Evolutionary conservation across 2,888 invertebrate genomes (phyloP), one percentile per base, ranked within the genome.

Genomic region (Drosophila suboccidentalis): DNA sequence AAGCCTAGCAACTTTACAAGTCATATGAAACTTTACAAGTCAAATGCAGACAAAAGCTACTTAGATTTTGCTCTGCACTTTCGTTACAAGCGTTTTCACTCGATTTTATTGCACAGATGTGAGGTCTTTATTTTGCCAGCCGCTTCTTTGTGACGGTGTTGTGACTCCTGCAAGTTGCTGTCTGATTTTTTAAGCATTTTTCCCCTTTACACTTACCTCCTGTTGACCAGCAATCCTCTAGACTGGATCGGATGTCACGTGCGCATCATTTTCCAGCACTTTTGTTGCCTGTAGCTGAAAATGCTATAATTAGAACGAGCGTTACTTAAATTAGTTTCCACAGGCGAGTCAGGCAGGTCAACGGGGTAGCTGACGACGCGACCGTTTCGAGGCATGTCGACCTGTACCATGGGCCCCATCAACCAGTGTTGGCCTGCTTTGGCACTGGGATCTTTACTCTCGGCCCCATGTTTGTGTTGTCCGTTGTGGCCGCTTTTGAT

Each of bases 221-320:
- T 49, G 44, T 57, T 69, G 57, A 61, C 34, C 43, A 19, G 22
- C 38, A 19, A 57, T 51, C 26, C 26, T 53, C n/a, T 57, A 58
- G 57, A 62, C 46, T 47, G 53, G 19, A 26, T 78, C 81, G 83
- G 88, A 81, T 83, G 86, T 87, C 88, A 86, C 86, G 86, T 80
- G 79, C 88, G 79, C 81, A 81, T 81, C 77, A 87, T 87, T 87
- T 86, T 87, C 81, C 79, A 85, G 71, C 81, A 85, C 68, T 80
- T 83, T 83, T 86, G 68, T 71, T 71, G 69, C 68, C 54, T 34
- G 29, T 22, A 57, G 41, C 59, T 44, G 13, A 11, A 54, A 41
- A 41, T 22, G 54, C 41, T 66, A 69, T 87, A 86, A 87, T 86
- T 85, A 78, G 76, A 80, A 75, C 72, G 75, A 73, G 82, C 79